phyloP scores from a whole-genome alignment of 2,888 invertebrate genomes.

The Temnothorax ravouxi region DNA sequence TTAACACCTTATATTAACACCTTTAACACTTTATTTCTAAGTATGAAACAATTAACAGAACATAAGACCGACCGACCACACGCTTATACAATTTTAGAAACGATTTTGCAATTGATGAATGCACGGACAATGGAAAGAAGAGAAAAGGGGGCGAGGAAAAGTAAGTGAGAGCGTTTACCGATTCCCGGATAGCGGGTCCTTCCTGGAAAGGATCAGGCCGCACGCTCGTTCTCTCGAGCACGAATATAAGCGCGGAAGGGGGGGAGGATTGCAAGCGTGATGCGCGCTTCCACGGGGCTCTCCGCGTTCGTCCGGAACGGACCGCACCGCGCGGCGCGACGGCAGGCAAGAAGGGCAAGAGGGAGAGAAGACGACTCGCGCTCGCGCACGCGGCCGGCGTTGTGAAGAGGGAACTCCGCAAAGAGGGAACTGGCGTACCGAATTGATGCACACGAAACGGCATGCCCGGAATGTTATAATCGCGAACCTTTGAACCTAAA shows the following conservation, averaged over 20 bases:
- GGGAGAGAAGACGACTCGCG: constrained; percentile 42
- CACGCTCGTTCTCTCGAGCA: constrained; percentile 49
- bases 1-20: background rate
- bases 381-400: constrained; percentile 76
- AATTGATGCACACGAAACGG: constrained; percentile 86
- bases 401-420: constrained; percentile 76
- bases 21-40: background rate
- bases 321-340: constrained; percentile 22
- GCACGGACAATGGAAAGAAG: background rate
- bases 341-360: constrained; percentile 37
- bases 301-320: constrained; percentile 58
- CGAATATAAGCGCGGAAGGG: constrained; percentile 36
- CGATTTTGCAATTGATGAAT: constrained; percentile 35
- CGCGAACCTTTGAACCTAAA: constrained; percentile 85
- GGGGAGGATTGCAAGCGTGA: constrained; percentile 43
- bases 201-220: constrained; percentile 73
- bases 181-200: constrained; percentile 72
- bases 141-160: constrained; percentile 73
- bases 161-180: constrained; percentile 70
- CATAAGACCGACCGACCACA: background rate
- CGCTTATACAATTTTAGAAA: constrained; percentile 37
- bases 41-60: background rate
- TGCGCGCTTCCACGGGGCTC: constrained; percentile 44
- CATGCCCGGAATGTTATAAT: constrained; percentile 86
- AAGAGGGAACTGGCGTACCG: constrained; percentile 85